Evolutionary conservation across 2,113 vertebrate genomes (phyloP).

Genomic region (Cathartes aura): DNA sequence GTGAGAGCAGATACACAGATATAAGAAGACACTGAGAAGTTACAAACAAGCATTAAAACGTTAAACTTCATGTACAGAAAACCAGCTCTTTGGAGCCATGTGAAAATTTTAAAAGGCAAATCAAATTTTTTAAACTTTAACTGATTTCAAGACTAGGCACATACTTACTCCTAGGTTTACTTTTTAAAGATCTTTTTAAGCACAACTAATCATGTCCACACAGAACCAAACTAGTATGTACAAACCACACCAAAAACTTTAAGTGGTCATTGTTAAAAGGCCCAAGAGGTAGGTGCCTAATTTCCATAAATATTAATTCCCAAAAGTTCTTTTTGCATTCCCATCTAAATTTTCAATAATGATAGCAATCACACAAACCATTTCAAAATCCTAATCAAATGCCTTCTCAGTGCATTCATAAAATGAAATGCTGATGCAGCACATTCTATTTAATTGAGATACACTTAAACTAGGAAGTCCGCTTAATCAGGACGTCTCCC

Average conservation of each 20-base stretch:
- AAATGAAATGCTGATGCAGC: slow-evolving; percentile 58
- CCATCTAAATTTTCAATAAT: slow-evolving; percentile 55
- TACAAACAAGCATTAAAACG: neutral
- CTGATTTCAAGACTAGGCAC: neutral
- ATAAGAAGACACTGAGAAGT: neutral
- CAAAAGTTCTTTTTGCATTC: neutral
- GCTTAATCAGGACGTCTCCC: slow-evolving; percentile 57
- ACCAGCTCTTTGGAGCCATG: neutral
- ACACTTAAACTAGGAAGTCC: slow-evolving; percentile 63
- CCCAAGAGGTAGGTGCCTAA: neutral
- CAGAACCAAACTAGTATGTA: neutral
- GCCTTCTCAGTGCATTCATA: slow-evolving; percentile 38
- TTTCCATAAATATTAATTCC: neutral
- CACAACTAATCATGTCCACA: neutral
- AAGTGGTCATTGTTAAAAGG: neutral
- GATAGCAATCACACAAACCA: slow-evolving; percentile 49
- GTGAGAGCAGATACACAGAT: neutral
- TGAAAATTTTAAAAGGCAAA: neutral
- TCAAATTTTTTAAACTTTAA: neutral
- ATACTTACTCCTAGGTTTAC: neutral
- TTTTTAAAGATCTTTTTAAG: neutral
- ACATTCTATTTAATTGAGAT: slow-evolving; percentile 55
- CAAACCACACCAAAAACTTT: neutral
- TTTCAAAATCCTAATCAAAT: slow-evolving; percentile 59
- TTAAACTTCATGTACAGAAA: neutral